phyloP scores from a whole-genome alignment of 1,140 invertebrate species.

The Semibalanus balanoides region DNA sequence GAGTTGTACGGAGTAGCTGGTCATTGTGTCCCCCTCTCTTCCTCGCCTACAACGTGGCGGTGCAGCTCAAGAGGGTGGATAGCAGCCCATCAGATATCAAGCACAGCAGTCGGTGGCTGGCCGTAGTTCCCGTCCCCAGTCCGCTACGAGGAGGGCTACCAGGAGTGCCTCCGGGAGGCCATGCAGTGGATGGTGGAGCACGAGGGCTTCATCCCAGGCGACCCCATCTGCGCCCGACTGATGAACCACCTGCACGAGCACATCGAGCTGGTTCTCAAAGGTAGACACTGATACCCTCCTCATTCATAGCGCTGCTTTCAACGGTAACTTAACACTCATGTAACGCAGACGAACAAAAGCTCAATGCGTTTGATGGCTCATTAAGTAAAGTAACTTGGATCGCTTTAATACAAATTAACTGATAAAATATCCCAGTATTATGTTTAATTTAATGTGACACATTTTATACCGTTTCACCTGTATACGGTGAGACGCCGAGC shows the following conservation, averaged over 20 bases:
- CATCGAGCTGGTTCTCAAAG: conserved; percentile 47
- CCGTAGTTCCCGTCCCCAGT: conserved; percentile 29
- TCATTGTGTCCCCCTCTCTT: too few species aligned
- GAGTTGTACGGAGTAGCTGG: too few species aligned
- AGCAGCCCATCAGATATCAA: background rate
- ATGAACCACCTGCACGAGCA: conserved; percentile 70
- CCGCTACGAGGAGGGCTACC: conserved; percentile 61
- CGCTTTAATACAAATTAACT: too few species aligned
- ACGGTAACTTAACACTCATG: too few species aligned
- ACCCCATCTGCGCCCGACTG: conserved; percentile 63
- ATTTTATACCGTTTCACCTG: too few species aligned
- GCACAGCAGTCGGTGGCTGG: background rate
- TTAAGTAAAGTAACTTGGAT: too few species aligned
- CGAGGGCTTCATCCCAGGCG: conserved; percentile 58
- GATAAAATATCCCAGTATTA: too few species aligned
- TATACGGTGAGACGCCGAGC: too few species aligned
- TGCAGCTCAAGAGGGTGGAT: background rate
- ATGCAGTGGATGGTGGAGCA: conserved; percentile 77
- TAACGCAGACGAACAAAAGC: too few species aligned
- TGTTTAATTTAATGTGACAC: too few species aligned
- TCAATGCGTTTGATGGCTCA: too few species aligned
- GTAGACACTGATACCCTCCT: conserved; percentile 28
- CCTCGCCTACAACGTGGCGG: background rate
- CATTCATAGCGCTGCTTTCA: background rate
- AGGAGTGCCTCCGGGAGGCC: conserved; percentile 76